Conservation (phyloP, 1,140 invertebrate species). For the Lucilia sericata region DNA sequence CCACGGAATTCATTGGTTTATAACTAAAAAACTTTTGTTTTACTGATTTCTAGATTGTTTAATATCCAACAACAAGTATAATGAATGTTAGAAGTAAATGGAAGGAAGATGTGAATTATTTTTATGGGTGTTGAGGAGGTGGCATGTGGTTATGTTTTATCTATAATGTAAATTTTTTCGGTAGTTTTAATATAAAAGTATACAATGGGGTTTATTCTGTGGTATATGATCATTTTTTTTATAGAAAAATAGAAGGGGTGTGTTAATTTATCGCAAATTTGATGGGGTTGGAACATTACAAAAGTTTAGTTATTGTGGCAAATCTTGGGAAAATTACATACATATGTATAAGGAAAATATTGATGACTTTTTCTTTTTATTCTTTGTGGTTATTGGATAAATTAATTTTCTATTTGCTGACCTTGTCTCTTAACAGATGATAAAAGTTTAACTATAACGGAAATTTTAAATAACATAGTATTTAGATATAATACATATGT, state of each 20-base stretch:
- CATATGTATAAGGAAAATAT: neutral
- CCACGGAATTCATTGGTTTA: conserved; percentile 10
- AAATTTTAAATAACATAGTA: too few species aligned
- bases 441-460: too few species aligned
- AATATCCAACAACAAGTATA: neutral
- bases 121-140: neutral
- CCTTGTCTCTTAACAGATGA: neutral
- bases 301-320: conserved; percentile 26
- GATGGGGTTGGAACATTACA: neutral
- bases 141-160: neutral
- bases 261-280: conserved; percentile 23
- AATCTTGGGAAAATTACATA: neutral
- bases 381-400: neutral
- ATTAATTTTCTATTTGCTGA: conserved; percentile 5
- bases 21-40: conserved; percentile 19
- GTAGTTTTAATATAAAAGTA: neutral
- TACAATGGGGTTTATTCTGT: neutral
- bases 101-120: neutral
- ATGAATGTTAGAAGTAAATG: neutral
- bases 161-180: conserved; percentile 9
- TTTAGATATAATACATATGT: too few species aligned
- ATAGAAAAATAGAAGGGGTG: neutral
- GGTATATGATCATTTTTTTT: conserved; percentile 5
- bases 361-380: neutral
- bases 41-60: conserved; percentile 24